Evolutionary conservation across 1,140 invertebrate genomes (phyloP).

Genomic region (Psilanteris sp.): DNA sequence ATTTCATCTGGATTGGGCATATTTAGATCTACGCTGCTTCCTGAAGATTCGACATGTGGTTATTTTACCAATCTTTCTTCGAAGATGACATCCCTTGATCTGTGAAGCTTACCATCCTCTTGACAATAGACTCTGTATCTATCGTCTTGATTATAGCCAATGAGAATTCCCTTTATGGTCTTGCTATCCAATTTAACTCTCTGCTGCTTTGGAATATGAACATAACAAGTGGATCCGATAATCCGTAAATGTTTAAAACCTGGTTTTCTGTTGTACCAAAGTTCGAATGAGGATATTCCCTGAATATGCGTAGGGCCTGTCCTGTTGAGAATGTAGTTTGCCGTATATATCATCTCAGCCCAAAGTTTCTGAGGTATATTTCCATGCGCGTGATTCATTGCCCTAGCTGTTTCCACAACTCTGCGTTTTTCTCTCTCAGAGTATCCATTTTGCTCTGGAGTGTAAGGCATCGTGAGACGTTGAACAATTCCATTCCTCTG

Average conservation of each 20-base stretch:
- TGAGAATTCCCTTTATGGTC: conserved; percentile 30
- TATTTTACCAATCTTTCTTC: no score
- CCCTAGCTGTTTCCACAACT: conserved; percentile 49
- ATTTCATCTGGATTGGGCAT: no score
- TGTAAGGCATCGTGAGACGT: conserved; percentile 66
- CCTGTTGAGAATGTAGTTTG: conserved; percentile 19
- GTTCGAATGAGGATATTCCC: conserved; percentile 27
- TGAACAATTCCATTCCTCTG: conserved; percentile 45
- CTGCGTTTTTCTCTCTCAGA: conserved; percentile 68
- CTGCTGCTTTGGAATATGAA: conserved; percentile 22
- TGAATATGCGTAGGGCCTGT: conserved; percentile 5
- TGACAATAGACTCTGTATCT: conserved; percentile 32
- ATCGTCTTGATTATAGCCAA: conserved; percentile 32
- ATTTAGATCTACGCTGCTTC: no score
- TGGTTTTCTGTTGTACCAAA: conserved; percentile 26
- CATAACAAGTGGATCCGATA: conserved; percentile 39
- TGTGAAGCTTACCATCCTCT: conserved; percentile 4
- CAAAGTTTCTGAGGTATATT: conserved; percentile 16
- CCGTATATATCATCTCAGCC: conserved; percentile 29
- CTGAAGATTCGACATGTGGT: no score
- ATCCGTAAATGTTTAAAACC: conserved; percentile 12
- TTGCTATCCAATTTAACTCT: conserved; percentile 32
- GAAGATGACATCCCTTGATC: conserved; percentile 35
- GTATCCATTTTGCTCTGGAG: conserved; percentile 71
- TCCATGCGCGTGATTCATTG: conserved; percentile 39